Conservation (phyloP, 2,888 invertebrate genomes). For the Lathronympha strigana region DNA sequence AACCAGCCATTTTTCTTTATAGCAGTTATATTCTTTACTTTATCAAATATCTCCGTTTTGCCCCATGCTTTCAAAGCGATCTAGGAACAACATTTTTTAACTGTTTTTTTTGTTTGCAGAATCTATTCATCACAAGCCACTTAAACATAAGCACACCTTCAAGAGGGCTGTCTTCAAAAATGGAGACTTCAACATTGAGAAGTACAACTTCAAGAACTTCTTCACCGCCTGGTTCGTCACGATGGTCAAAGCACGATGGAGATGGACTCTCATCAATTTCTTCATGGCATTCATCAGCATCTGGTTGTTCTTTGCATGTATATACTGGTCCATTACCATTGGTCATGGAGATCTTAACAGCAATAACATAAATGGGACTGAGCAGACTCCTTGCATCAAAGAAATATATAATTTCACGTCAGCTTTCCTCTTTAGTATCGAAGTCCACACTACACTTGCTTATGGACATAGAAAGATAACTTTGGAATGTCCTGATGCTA, state of each 20-base stretch:
- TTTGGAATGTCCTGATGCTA: conserved; percentile 96
- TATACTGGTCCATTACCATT: conserved; percentile 96
- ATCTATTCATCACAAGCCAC: conserved; percentile 46
- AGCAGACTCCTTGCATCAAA: conserved; percentile 94
- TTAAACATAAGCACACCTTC: conserved; percentile 42
- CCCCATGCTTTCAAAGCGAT: not conserved
- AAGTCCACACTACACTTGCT: conserved; percentile 97
- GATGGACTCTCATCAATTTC: conserved; percentile 95
- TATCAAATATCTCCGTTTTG: not conserved
- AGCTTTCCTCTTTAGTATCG: conserved; percentile 97
- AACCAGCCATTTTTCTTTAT: too few relatives aligned
- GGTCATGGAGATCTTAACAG: conserved; percentile 94
- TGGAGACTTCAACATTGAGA: conserved; percentile 95
- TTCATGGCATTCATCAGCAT: conserved; percentile 92
- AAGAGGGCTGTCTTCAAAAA: conserved; percentile 91
- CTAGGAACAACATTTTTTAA: too few relatives aligned
- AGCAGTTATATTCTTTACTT: not conserved
- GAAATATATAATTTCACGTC: conserved; percentile 95
- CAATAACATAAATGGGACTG: conserved; percentile 82
- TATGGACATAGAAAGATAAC: conserved; percentile 94
- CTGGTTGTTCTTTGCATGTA: conserved; percentile 94
- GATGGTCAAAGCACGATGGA: conserved; percentile 94
- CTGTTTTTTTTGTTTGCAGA: conserved; percentile 43
- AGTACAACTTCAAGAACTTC: conserved; percentile 85
- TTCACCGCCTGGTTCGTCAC: conserved; percentile 92